A percentile compares a stretch with the other conserved stretches of the same genome.
These are phyloP conservation scores for Xenus cinereus DNA, from an alignment of 2,113 vertebrate genomes.

Conservation along the genomic window DNA sequence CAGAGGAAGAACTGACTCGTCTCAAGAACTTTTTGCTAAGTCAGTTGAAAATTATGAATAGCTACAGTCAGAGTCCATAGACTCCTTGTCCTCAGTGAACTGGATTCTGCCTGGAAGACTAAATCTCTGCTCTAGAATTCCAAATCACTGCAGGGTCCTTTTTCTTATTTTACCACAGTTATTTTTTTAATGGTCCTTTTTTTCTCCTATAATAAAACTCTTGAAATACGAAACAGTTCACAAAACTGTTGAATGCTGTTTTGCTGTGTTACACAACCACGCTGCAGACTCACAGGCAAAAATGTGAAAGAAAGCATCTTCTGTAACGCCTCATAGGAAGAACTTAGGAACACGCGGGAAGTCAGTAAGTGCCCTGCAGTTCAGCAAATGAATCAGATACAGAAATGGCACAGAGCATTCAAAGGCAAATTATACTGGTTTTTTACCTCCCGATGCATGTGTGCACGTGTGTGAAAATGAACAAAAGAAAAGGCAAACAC, in stretches of 20 bases:
- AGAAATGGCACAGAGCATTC: not conserved
- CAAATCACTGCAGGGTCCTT: not conserved
- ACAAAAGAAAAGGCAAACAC: not conserved
- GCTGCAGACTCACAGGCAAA: not conserved
- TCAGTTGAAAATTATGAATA: not conserved
- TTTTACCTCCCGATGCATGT: not conserved
- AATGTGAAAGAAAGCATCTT: not conserved
- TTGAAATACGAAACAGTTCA: not conserved
- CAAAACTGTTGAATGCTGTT: not conserved
- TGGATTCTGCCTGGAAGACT: not conserved
- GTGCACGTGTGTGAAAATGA: not conserved
- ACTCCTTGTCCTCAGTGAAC: not conserved
- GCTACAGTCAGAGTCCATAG: not conserved
- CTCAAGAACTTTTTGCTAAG: not conserved
- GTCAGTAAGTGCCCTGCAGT: not conserved
- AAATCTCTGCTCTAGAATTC: not conserved
- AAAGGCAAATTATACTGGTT: not conserved
- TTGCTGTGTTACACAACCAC: not conserved
- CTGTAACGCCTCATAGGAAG: not conserved
- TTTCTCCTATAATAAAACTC: not conserved
- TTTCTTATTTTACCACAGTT: not conserved
- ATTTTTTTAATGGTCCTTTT: not conserved
- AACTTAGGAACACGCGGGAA: not conserved
- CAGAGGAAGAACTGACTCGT: not conserved
- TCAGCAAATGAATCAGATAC: not conserved